Evolutionary conservation across 2,888 invertebrate species (phyloP).

Genomic region (Junonia oenone): DNA sequence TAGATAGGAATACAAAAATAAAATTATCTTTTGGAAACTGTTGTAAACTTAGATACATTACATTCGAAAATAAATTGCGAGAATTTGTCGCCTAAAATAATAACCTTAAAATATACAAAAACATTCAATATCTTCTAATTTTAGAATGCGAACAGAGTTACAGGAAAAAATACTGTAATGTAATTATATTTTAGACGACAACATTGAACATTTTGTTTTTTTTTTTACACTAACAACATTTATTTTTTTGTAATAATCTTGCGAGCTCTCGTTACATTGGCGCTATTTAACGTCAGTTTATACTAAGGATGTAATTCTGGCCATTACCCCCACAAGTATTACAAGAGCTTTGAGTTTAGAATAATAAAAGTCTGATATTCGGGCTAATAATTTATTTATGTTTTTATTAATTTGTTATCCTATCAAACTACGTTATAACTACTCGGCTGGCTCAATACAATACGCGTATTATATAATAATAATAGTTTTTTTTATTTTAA

Average conservation of each 20-base stretch:
- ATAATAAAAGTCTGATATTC: not conserved
- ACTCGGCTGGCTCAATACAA: not conserved
- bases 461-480: not conserved
- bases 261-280: not conserved
- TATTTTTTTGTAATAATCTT: not conserved
- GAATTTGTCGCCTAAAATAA: not conserved
- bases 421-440: conserved; percentile 12
- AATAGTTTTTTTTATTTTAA: not conserved
- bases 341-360: not conserved
- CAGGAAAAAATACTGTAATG: not conserved
- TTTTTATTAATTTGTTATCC: conserved; percentile 9
- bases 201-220: not conserved
- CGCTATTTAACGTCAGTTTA: too few species aligned
- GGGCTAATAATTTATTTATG: conserved; percentile 2
- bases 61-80: too few species aligned
- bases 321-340: not conserved
- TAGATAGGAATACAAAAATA: not conserved
- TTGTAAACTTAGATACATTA: not conserved
- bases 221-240: not conserved
- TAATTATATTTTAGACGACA: not conserved
- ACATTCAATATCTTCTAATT: not conserved
- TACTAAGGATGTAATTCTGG: too few species aligned
- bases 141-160: not conserved
- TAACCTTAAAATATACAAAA: not conserved
- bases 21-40: not conserved